Evolutionary conservation across 2,888 invertebrate genomes (phyloP).

Genomic region (Tetragnatha montana): DNA sequence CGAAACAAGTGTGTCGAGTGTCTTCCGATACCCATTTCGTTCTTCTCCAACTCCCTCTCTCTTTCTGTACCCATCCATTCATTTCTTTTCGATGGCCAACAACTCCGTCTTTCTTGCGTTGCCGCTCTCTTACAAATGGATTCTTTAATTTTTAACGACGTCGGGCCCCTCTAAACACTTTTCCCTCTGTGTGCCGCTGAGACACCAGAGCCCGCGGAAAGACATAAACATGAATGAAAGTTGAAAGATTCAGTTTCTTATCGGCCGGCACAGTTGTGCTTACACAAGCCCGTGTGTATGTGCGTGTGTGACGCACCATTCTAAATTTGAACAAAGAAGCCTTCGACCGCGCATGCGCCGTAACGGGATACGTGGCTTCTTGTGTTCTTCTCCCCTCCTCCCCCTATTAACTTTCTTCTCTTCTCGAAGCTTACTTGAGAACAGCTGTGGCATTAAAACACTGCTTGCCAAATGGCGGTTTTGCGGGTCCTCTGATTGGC

Average conservation of each 20-base stretch:
- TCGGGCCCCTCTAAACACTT: background rate
- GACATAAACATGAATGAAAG: slow-evolving; percentile 47
- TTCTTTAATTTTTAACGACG: background rate
- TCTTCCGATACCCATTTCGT: no score
- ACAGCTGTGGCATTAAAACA: slow-evolving; percentile 65
- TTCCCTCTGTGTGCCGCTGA: background rate
- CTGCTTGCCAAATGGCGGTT: slow-evolving; percentile 66
- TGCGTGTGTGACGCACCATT: slow-evolving; percentile 57
- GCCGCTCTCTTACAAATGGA: background rate
- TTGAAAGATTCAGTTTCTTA: slow-evolving; percentile 54
- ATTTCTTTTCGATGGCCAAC: no score
- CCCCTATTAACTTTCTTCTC: slow-evolving; percentile 34
- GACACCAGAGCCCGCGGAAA: slow-evolving; percentile 8
- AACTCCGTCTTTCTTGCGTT: background rate
- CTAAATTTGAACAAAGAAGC: slow-evolving; percentile 69
- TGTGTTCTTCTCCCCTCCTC: slow-evolving; percentile 22
- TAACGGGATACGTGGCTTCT: slow-evolving; percentile 57
- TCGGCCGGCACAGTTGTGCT: slow-evolving; percentile 52
- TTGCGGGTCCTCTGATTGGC: slow-evolving; percentile 53
- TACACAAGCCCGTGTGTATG: slow-evolving; percentile 19
- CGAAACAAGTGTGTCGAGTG: no score
- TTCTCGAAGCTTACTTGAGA: slow-evolving; percentile 37
- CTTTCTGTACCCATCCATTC: no score
- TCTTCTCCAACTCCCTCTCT: no score
- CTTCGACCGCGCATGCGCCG: slow-evolving; percentile 64